Evolutionary conservation across 2,888 invertebrate genomes (phyloP).

Genomic region (Drosophila nr. fundita): DNA sequence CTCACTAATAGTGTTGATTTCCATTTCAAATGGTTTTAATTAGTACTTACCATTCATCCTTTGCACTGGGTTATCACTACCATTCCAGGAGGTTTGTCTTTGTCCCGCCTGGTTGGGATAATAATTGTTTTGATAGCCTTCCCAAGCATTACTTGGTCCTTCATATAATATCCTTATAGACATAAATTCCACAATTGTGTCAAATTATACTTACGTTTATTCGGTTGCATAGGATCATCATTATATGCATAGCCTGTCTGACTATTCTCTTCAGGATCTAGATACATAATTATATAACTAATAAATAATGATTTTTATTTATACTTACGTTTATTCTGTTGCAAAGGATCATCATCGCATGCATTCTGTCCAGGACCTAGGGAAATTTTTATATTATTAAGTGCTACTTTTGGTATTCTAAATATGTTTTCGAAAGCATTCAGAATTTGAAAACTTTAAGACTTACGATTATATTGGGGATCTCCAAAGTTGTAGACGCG

Average conservation of each 20-base stretch:
- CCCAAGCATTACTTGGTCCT: neutral
- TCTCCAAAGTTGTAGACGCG: neutral
- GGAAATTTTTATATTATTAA: neutral
- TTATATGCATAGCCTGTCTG: neutral
- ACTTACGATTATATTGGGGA: neutral
- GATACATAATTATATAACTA: neutral
- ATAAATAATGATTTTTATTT: neutral
- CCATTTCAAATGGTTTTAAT: neutral
- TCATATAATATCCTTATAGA: neutral
- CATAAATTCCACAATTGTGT: neutral
- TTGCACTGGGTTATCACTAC: neutral
- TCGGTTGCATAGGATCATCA: neutral
- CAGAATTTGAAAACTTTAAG: neutral
- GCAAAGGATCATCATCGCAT: neutral
- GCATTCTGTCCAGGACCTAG: no score
- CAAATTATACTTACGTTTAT: neutral
- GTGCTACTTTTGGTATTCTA: rapidly evolving
- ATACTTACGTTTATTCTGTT: neutral
- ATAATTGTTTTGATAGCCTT: no score
- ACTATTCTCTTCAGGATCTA: neutral
- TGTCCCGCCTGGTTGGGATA: no score
- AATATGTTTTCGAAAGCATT: neutral
- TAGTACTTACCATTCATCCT: neutral
- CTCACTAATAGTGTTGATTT: neutral
- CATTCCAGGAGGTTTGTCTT: neutral